Evolutionary conservation across 2,113 vertebrate genomes (phyloP), one percentile per base, ranked within the genome.

Genomic region (Perca flavescens): DNA sequence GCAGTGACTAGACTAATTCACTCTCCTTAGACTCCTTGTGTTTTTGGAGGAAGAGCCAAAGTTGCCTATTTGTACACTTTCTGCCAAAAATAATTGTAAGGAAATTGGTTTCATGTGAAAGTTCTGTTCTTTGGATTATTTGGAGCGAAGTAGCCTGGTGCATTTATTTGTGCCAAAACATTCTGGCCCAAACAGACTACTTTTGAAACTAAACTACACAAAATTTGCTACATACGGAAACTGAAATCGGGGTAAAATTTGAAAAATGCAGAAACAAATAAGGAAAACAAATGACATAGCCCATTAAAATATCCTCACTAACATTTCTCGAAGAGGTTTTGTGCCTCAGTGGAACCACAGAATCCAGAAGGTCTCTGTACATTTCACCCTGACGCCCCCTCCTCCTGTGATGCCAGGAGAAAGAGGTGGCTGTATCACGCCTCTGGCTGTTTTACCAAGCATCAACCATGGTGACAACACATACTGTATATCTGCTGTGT

Each of bases 401-500:
- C 28, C 64, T 52, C 34, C 4, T 63, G 40, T 80, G 74, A 80
- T 34, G 54, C 52, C 61, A 50, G 36, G 56, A 56, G 66, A 36
- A 43, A 73, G 68, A 86, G 25, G 3, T 0, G 52, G 28, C 56
- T 6, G 8, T n/a, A n/a, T 53, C 56, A 19, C 10, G 22, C 88
- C 66, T 46, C 52, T n/a, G 84, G 74, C 84, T 56, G 50, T 25
- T 74, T 40, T 78, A 58, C 76, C 36, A 8, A 52, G 58, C 79
- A 68, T 81, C 81, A 71, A 49, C 77, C 67, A 6, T 1, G n/a
- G 31, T 50, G 64, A 74, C 75, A 43, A 40, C 31, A 34, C 49
- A 52, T 28, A 62, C 31, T 49, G 10, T 28, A 67, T 43, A 61
- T 25, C 74, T 68, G 58, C 54, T 58, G 63, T 25, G 36, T 56